Conservation (phyloP, 2,113 vertebrate genomes). For the Fulica atra region DNA sequence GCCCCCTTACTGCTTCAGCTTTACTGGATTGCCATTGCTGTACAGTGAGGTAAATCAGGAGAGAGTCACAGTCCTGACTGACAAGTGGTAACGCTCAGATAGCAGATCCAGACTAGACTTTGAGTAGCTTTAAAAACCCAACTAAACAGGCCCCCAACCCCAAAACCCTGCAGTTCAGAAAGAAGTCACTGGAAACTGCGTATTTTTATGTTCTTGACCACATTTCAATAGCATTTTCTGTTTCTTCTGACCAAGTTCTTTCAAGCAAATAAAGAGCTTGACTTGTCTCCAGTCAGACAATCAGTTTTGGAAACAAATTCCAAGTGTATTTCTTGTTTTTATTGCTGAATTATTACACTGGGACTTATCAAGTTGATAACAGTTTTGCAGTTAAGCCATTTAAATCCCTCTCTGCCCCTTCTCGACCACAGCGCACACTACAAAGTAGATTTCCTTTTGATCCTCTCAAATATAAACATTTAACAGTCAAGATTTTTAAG, state of each 20-base stretch:
- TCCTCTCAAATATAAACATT: constrained; percentile 65
- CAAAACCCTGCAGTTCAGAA: not conserved
- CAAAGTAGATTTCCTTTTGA: constrained; percentile 67
- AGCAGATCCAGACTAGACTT: not conserved
- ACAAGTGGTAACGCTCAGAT: not conserved
- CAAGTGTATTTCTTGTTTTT: constrained; percentile 40
- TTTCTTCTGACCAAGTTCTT: constrained; percentile 35
- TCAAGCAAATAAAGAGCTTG: constrained; percentile 48
- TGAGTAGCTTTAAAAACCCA: not conserved
- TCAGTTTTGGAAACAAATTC: constrained; percentile 41
- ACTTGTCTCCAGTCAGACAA: constrained; percentile 34
- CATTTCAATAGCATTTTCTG: constrained; percentile 15
- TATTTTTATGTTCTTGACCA: constrained; percentile 31
- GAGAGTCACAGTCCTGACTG: not conserved
- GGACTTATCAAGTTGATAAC: constrained; percentile 59
- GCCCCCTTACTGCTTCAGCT: not conserved
- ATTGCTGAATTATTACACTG: constrained; percentile 26
- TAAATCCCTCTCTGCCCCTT: constrained; percentile 69
- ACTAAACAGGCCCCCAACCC: too few species aligned
- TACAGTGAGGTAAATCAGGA: not conserved
- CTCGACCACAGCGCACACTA: constrained; percentile 23
- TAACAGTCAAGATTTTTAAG: constrained; percentile 52
- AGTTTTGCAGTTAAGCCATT: constrained; percentile 49
- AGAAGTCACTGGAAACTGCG: constrained; percentile 1
- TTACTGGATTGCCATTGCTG: not conserved